These are phyloP conservation scores for Planococcus citri DNA, from an alignment of 1,140 invertebrate genomes.

Conservation along the genomic window DNA sequence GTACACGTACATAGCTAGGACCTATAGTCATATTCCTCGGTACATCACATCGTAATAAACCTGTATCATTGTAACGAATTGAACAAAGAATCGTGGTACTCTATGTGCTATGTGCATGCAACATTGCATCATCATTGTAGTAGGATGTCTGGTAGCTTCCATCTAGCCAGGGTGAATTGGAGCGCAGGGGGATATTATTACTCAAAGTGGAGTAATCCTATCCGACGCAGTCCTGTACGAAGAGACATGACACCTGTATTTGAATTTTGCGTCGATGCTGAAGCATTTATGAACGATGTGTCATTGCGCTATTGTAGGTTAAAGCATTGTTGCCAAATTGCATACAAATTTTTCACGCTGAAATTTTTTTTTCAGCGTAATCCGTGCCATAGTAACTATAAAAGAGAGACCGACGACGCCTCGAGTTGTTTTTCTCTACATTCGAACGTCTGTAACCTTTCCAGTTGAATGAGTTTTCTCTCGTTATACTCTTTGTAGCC, in stretches of 20 bases:
- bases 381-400: neutral
- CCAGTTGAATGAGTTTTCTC: neutral
- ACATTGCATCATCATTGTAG: neutral
- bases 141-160: too few species aligned
- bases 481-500: neutral
- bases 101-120: neutral
- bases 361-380: too few species aligned
- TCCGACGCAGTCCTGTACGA: neutral
- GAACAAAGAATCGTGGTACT: too few species aligned
- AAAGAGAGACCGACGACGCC: too few species aligned
- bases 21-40: too few species aligned
- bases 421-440: too few species aligned
- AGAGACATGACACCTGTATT: neutral
- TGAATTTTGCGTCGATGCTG: neutral
- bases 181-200: neutral
- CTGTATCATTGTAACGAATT: too few species aligned
- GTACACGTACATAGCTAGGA: too few species aligned
- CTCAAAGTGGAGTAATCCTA: neutral
- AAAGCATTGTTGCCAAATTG: neutral
- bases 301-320: conserved; percentile 4
- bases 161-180: neutral
- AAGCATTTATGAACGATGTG: neutral
- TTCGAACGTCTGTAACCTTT: neutral
- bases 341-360: neutral
- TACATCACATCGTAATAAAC: too few species aligned